Conservation (phyloP, 35 echinoderm and acorn worm species). For the Chiridota heheva region DNA sequence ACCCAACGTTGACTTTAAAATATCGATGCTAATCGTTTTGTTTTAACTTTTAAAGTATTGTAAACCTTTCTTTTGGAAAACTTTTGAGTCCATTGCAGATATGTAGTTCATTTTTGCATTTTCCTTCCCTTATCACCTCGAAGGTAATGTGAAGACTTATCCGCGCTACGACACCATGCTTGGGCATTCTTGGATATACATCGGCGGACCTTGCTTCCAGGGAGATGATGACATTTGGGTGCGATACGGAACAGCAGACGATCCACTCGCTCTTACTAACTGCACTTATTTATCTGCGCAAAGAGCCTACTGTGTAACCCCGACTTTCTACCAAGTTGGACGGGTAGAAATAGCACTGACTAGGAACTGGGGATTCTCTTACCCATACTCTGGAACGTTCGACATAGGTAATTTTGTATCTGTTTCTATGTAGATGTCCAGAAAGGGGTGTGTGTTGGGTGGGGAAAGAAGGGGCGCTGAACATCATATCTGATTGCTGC, state of each 20-base stretch:
- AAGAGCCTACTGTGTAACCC: conserved; percentile 62
- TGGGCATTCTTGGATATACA: conserved; percentile 66
- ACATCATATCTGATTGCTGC: too few relatives aligned
- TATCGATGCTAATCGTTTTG: background rate
- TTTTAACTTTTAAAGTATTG: background rate
- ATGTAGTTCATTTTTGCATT: too few relatives aligned
- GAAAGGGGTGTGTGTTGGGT: too few relatives aligned
- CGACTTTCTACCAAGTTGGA: conserved; percentile 83
- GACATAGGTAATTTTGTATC: conserved; percentile 78
- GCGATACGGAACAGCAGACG: conserved; percentile 57
- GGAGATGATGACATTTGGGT: conserved; percentile 74
- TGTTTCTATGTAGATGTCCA: too few relatives aligned
- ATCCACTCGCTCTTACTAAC: conserved; percentile 87
- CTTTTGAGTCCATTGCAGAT: too few relatives aligned
- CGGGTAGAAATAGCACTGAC: conserved; percentile 58
- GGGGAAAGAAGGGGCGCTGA: too few relatives aligned
- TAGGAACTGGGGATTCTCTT: conserved; percentile 60
- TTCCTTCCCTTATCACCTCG: background rate
- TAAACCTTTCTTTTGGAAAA: too few relatives aligned
- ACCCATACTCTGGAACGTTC: conserved; percentile 59
- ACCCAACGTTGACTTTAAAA: too few relatives aligned
- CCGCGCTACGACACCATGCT: conserved; percentile 83
- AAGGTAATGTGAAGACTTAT: conserved; percentile 64
- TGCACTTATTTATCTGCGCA: conserved; percentile 64
- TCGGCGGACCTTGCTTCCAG: conserved; percentile 84